Evolutionary conservation across 1,140 invertebrate species (phyloP).

Genomic region (Apis florea): DNA sequence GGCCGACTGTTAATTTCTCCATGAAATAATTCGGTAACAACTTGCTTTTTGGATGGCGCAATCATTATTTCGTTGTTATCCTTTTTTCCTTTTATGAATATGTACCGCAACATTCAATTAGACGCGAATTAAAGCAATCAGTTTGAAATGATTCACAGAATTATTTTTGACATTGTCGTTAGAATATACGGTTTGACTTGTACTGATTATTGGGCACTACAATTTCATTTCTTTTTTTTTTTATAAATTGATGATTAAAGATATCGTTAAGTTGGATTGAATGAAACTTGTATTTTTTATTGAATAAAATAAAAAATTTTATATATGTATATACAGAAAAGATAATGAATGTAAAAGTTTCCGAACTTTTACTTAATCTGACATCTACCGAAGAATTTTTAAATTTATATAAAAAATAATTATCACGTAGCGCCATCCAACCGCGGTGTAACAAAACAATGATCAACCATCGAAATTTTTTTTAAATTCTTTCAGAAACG

Average conservation of each 20-base stretch:
- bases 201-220: too few species aligned
- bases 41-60: slow-evolving; percentile 35
- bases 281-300: not conserved
- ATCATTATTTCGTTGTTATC: slow-evolving; percentile 44
- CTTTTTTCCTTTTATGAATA: not conserved
- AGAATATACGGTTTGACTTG: not conserved
- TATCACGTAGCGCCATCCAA: not conserved
- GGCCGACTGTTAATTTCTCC: slow-evolving; percentile 57
- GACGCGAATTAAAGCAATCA: slow-evolving; percentile 35
- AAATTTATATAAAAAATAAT: not conserved
- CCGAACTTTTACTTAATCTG: not conserved
- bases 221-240: not conserved
- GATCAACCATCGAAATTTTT: not conserved
- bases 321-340: too few species aligned
- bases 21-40: slow-evolving; percentile 59
- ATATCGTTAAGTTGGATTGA: not conserved
- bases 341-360: not conserved
- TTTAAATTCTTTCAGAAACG: slow-evolving; percentile 30
- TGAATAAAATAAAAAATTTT: not conserved
- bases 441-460: not conserved
- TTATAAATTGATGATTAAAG: not conserved
- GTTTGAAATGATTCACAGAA: not conserved
- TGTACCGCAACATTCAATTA: slow-evolving; percentile 51
- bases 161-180: not conserved
- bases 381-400: not conserved